These are phyloP conservation scores for Drosophila navojoa DNA, from an alignment of 1,140 invertebrate genomes.

Conservation along the genomic window DNA sequence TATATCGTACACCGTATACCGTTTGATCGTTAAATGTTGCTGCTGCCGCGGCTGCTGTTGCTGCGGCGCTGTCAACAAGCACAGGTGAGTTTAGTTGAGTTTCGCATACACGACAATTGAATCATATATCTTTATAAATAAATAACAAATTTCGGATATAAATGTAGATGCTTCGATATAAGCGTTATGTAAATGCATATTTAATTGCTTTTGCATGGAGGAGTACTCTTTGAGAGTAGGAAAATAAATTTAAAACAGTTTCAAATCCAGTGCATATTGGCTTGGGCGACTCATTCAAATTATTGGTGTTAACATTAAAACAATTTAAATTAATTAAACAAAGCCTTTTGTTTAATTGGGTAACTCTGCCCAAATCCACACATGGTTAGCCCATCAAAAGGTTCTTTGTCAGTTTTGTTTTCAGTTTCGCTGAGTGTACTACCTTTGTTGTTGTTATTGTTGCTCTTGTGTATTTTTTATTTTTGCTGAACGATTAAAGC, in stretches of 20 bases:
- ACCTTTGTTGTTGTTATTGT: too few species aligned
- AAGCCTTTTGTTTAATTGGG: neutral
- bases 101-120: constrained; percentile 1
- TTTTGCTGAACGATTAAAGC: constrained; percentile 47
- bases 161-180: neutral
- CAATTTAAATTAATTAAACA: neutral
- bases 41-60: constrained; percentile 1
- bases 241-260: too few species aligned
- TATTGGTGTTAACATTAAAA: constrained; percentile 2
- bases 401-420: constrained; percentile 1
- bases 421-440: constrained; percentile 14
- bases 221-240: too few species aligned
- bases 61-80: constrained; percentile 30
- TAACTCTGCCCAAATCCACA: neutral
- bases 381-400: neutral
- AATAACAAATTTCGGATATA: constrained; percentile 1
- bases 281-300: neutral
- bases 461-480: neutral
- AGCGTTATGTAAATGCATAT: neutral
- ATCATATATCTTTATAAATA: neutral
- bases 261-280: neutral
- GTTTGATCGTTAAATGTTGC: constrained; percentile 30
- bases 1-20: constrained; percentile 33
- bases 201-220: neutral
- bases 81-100: constrained; percentile 37